A percentile compares a stretch with the other conserved stretches of the same genome.
phyloP scores from a whole-genome alignment of 2,888 invertebrate genomes.

The Sclerodermus sp. region DNA sequence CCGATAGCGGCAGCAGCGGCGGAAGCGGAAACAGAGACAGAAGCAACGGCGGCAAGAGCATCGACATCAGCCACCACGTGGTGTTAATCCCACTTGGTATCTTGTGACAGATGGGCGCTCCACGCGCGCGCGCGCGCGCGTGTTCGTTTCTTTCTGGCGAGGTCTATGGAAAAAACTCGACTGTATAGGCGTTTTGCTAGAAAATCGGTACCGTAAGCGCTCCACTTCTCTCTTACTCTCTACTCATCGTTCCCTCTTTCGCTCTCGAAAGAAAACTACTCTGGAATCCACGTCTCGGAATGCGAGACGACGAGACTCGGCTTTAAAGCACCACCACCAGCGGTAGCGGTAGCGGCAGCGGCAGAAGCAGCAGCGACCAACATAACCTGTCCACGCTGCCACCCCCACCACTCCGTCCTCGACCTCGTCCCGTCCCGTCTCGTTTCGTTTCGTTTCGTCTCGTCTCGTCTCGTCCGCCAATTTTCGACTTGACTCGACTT shows the following conservation, averaged over 20 bases:
- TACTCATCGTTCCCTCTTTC: too few species aligned
- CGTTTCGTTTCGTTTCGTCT: too few species aligned
- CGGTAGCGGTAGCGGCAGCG: too few species aligned
- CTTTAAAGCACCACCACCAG: constrained; percentile 24
- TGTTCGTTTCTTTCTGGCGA: too few species aligned
- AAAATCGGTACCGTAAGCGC: constrained; percentile 54
- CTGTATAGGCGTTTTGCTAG: constrained; percentile 32
- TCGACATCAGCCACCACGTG: constrained; percentile 3
- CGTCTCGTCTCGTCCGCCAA: too few species aligned
- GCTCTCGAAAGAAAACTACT: constrained; percentile 47
- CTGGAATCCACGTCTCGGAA: constrained; percentile 48
- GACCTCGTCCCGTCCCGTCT: constrained; percentile 17
- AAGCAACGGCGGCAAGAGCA: constrained; percentile 6
- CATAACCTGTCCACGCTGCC: not conserved
- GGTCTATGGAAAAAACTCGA: constrained; percentile 4
- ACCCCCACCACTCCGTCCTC: constrained; percentile 17
- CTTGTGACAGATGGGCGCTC: too few species aligned
- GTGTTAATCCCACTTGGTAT: not conserved
- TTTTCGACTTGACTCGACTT: too few species aligned
- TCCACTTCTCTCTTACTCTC: constrained; percentile 48
- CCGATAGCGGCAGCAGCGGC: too few species aligned
- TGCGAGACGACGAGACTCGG: constrained; percentile 35
- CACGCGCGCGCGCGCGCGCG: too few species aligned
- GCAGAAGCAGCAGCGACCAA: constrained; percentile 15
- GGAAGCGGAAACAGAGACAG: constrained; percentile 3